These are phyloP conservation scores for Heterotis niloticus DNA, from an alignment of 2,113 vertebrate species.

Conservation along the genomic window DNA sequence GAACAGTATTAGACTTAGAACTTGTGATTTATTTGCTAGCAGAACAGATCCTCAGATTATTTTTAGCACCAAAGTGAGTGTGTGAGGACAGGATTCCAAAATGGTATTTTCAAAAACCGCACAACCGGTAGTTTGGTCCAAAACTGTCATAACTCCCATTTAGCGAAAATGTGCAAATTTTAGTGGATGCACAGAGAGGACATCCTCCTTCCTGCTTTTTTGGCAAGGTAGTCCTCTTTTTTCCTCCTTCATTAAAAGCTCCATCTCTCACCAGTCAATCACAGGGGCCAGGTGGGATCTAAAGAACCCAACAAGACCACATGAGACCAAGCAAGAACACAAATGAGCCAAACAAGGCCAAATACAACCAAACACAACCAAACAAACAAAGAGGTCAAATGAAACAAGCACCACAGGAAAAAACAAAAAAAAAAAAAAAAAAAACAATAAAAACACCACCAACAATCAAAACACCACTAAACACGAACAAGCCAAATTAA, in stretches of 20 bases:
- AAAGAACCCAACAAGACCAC: too few species aligned
- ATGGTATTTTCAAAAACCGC: neutral
- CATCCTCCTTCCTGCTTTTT: too few species aligned
- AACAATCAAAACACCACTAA: neutral
- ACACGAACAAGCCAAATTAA: neutral
- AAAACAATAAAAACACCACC: neutral
- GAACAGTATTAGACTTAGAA: conserved; percentile 35
- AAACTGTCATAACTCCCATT: neutral
- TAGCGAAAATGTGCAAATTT: too few species aligned
- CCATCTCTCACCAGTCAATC: too few species aligned
- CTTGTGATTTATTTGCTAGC: conserved; percentile 52
- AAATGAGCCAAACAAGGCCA: too few species aligned
- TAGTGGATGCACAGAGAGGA: too few species aligned
- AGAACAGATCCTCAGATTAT: conserved; percentile 21
- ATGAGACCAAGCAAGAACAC: too few species aligned
- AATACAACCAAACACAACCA: too few species aligned
- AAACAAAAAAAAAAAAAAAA: neutral
- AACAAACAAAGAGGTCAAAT: neutral
- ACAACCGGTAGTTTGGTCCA: neutral
- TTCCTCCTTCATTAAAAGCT: too few species aligned
- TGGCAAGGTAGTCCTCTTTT: too few species aligned
- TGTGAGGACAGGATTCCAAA: conserved; percentile 10
- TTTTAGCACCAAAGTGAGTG: conserved; percentile 26
- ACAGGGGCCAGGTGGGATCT: too few species aligned
- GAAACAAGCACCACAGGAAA: neutral